These are phyloP conservation scores for Hippotragus niger DNA, from an alignment of 2,113 vertebrate genomes.

Conservation along the genomic window DNA sequence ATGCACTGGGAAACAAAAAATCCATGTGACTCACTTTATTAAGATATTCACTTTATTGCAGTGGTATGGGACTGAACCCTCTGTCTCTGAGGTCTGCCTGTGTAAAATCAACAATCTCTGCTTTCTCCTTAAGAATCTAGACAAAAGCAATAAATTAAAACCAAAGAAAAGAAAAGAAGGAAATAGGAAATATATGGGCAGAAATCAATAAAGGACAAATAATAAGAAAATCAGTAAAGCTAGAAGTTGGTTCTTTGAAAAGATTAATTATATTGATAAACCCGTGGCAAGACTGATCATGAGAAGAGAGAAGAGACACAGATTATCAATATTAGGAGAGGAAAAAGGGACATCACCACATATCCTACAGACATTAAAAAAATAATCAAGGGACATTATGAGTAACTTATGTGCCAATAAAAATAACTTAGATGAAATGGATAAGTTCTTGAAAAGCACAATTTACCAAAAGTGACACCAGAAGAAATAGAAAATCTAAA, in stretches of 20 bases:
- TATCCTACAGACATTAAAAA: not conserved
- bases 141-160: not conserved
- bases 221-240: not conserved
- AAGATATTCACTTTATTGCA: not conserved
- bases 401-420: not conserved
- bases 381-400: not conserved
- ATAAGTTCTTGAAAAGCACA: not conserved
- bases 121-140: not conserved
- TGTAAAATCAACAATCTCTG: not conserved
- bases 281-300: not conserved
- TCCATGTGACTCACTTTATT: not conserved
- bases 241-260: not conserved
- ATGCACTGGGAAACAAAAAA: not conserved
- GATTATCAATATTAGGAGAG: not conserved
- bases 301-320: not conserved
- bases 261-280: not conserved
- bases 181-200: not conserved
- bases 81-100: not conserved
- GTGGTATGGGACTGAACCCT: not conserved
- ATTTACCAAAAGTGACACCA: not conserved
- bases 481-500: not conserved
- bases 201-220: not conserved
- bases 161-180: not conserved
- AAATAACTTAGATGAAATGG: not conserved
- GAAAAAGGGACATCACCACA: not conserved